Conservation (phyloP, 2,797 vertebrate genomes). For the Clarias platycephalus region DNA sequence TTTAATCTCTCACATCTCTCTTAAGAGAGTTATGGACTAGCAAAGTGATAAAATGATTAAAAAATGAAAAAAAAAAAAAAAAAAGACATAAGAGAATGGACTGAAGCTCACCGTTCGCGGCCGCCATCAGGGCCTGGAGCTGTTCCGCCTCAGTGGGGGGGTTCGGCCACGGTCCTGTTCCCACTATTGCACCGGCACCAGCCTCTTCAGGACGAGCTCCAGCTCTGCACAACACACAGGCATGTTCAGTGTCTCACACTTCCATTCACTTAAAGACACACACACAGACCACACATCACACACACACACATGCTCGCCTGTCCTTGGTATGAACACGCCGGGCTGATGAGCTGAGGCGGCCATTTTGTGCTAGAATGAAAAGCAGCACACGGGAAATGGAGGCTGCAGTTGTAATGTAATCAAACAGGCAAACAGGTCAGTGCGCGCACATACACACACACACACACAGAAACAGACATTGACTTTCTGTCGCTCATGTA, state of each 20-base stretch:
- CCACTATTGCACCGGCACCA: conserved; percentile 52
- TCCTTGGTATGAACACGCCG: conserved; percentile 38
- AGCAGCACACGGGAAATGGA: conserved; percentile 53
- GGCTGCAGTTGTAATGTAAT: conserved; percentile 43
- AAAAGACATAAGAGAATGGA: neutral
- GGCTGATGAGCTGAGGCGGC: conserved; percentile 48
- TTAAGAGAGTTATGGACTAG: neutral
- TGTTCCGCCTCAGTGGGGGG: conserved; percentile 86
- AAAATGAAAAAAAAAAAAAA: neutral
- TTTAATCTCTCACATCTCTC: conserved; percentile 11
- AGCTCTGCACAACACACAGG: conserved; percentile 59
- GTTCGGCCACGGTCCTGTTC: conserved; percentile 82
- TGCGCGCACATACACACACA: conserved; percentile 12
- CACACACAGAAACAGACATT: conserved; percentile 14
- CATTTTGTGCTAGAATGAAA: conserved; percentile 56
- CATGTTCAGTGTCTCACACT: conserved; percentile 26
- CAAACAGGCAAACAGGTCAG: conserved; percentile 39
- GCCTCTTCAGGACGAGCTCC: conserved; percentile 81
- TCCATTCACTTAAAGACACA: conserved; percentile 26
- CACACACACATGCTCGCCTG: conserved; percentile 41
- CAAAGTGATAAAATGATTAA: neutral
- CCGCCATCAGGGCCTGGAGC: conserved; percentile 85
- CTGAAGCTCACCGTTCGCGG: conserved; percentile 77
- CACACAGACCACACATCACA: neutral
- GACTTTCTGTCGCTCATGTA: conserved; percentile 15